Conservation (phyloP, 2,113 vertebrate species). For the Pleuronectes platessa region DNA sequence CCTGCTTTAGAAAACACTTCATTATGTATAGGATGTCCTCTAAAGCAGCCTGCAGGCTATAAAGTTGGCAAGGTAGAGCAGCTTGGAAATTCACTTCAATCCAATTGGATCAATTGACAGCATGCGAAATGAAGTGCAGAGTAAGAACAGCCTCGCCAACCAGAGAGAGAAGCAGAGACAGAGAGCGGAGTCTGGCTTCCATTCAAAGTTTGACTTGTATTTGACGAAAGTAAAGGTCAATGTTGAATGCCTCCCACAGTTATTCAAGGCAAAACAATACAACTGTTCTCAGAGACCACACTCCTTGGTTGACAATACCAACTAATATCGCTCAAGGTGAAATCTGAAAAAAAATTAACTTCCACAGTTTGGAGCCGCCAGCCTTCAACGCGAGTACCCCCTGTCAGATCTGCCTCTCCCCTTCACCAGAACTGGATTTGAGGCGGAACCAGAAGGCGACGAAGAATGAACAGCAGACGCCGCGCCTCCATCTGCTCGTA, state of each 20-base stretch:
- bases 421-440: slow-evolving; percentile 4
- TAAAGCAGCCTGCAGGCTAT: slow-evolving; percentile 33
- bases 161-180: background rate
- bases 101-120: slow-evolving; percentile 38
- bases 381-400: background rate
- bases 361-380: slow-evolving; percentile 6
- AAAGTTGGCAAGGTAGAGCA: slow-evolving; percentile 21
- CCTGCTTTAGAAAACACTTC: slow-evolving; percentile 61
- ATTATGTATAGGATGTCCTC: slow-evolving; percentile 56
- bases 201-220: slow-evolving; percentile 9
- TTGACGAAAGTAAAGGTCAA: slow-evolving; percentile 17
- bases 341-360: background rate
- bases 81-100: slow-evolving; percentile 51
- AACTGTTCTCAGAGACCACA: background rate
- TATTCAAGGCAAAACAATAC: slow-evolving; percentile 11
- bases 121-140: slow-evolving; percentile 12
- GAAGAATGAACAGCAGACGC: slow-evolving; percentile 23
- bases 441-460: slow-evolving; percentile 15
- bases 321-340: background rate
- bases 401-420: slow-evolving; percentile 4
- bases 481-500: slow-evolving; percentile 29
- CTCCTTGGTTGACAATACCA: background rate
- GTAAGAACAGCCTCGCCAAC: background rate
- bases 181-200: background rate
- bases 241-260: background rate